These are phyloP conservation scores for Drosophila dives DNA, from an alignment of 2,888 invertebrate species.

Conservation along the genomic window DNA sequence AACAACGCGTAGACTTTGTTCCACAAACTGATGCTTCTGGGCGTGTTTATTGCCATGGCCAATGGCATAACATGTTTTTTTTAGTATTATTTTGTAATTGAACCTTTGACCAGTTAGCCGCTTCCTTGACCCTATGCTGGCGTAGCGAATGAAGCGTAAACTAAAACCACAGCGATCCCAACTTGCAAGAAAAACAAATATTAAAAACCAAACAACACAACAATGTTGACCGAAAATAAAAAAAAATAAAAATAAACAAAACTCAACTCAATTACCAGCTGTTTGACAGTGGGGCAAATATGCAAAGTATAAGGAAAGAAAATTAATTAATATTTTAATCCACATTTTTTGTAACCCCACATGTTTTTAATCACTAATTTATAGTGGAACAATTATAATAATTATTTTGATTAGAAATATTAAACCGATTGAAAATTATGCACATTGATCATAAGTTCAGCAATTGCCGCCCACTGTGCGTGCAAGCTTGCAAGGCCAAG, in stretches of 20 bases:
- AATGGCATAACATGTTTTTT: conserved; percentile 39
- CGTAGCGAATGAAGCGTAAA: conserved; percentile 41
- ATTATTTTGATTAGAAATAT: background rate
- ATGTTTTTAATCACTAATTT: background rate
- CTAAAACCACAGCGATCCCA: conserved; percentile 23
- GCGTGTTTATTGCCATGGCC: conserved; percentile 37
- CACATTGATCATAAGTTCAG: background rate
- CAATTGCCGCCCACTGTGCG: conserved; percentile 40
- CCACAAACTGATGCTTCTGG: conserved; percentile 19
- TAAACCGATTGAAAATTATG: background rate
- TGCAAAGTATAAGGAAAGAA: background rate
- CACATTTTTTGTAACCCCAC: background rate
- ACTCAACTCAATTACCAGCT: conserved; percentile 25
- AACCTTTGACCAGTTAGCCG: conserved; percentile 55
- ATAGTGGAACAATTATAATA: background rate
- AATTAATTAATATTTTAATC: background rate
- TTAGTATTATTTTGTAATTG: conserved; percentile 25
- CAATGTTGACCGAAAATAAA: background rate
- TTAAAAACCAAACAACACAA: conserved; percentile 11
- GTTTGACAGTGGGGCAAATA: conserved; percentile 36
- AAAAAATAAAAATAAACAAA: conserved; percentile 34
- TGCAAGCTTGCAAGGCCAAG: conserved; percentile 39
- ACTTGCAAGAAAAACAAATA: conserved; percentile 28
- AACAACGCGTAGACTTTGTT: conserved; percentile 49
- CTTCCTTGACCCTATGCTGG: conserved; percentile 55